phyloP scores from a whole-genome alignment of 1,140 invertebrate species.

The Palaemon carinicauda region DNA sequence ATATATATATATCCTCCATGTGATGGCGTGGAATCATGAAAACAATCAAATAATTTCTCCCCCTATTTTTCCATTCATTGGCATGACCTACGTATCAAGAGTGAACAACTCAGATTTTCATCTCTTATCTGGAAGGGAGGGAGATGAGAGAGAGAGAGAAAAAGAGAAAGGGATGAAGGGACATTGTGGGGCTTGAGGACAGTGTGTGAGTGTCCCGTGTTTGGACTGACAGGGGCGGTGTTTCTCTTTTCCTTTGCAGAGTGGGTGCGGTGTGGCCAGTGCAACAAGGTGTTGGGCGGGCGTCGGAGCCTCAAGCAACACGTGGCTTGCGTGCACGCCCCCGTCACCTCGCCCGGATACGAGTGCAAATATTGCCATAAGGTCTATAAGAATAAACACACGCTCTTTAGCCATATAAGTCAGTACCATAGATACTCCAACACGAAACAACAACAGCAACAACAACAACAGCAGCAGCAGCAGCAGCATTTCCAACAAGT shows the following conservation, averaged over 20 bases:
- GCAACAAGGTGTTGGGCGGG: slow-evolving; percentile 89
- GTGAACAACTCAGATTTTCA: no score
- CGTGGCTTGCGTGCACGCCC: slow-evolving; percentile 86
- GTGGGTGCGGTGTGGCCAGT: slow-evolving; percentile 75
- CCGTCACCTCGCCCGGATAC: slow-evolving; percentile 44
- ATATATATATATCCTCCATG: no score
- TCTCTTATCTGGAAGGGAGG: no score
- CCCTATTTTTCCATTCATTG: no score
- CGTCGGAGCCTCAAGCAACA: slow-evolving; percentile 90
- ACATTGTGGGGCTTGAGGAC: not conserved
- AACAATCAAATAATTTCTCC: no score
- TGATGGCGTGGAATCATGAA: no score
- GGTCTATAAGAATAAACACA: slow-evolving; percentile 52
- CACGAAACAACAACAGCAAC: not conserved
- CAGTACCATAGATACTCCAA: slow-evolving; percentile 47
- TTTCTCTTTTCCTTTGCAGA: slow-evolving; percentile 48
- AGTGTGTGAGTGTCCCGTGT: not conserved
- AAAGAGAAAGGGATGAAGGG: not conserved
- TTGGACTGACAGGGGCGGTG: slow-evolving; percentile 24
- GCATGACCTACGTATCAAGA: no score
- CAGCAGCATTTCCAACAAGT: not conserved
- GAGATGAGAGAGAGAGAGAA: not conserved
- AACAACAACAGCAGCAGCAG: not conserved
- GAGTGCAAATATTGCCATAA: slow-evolving; percentile 53
- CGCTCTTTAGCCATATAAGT: slow-evolving; percentile 46